Evolutionary conservation across 2,797 vertebrate genomes (phyloP), one percentile per base, ranked within the genome.

Genomic region (Gorsachius magnificus): DNA sequence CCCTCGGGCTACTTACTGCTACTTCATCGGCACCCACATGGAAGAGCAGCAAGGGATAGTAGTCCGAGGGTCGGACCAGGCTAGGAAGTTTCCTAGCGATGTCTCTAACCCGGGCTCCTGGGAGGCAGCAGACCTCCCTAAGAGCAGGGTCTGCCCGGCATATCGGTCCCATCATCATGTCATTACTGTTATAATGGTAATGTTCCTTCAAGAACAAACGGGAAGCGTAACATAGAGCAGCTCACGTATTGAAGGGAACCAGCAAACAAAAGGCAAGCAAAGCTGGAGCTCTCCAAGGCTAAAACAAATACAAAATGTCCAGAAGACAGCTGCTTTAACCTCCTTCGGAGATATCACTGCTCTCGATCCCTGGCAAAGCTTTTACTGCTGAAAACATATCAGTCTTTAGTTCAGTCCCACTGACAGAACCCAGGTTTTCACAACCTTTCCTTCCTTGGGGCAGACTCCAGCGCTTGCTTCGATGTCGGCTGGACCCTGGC

Each of bases 141-240:
- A n/a, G n/a, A n/a, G n/a, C n/a, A n/a, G n/a, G n/a, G n/a, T n/a
- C n/a, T n/a, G n/a, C n/a, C n/a, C n/a, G n/a, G n/a, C n/a, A n/a
- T n/a, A n/a, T n/a, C n/a, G n/a, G n/a, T n/a, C n/a, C n/a, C n/a
- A n/a, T 24, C 16, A 64, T 36, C 11, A 28, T 1, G 3, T 28
- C 12, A n/a, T 63, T 69, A n/a, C 15, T 71, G 57, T 4, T 83
- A 51, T 16, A 80, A 20, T 1, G 48, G 53, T 18, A 48, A 41
- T 4, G 16, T 3, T 81, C n/a, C 76, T 60, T 19, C n/a, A 24
- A 77, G 64, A 77, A 60, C 15, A 41, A 87, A 53, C 14, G 74
- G 51, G 8, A 17, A 80, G 11, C 2, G 10, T 43, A 76, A 38
- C 0, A 1, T 3, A 69, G 13, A 7, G 26, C 36, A 89, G 16